Conservation (phyloP, 2,888 invertebrate genomes). For the Rhodophaea formosa region DNA sequence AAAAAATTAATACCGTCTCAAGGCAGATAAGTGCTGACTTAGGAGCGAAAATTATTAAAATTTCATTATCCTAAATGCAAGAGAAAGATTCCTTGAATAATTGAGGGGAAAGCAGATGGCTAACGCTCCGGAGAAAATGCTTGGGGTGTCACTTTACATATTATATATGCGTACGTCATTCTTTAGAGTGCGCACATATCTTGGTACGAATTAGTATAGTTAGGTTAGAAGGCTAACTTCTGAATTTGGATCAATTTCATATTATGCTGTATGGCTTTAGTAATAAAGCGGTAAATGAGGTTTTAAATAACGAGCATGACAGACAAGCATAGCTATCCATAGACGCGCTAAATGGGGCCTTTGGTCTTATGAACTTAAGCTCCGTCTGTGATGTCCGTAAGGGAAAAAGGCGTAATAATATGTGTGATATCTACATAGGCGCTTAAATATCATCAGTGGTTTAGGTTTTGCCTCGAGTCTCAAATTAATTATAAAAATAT, state of each 20-base stretch:
- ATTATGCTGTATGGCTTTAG: background rate
- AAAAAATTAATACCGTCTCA: slow-evolving; percentile 39
- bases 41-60: slow-evolving; percentile 59
- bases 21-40: slow-evolving; percentile 48
- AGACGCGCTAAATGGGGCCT: too few species aligned
- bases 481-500: too few species aligned
- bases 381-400: too few species aligned
- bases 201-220: background rate
- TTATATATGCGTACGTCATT: slow-evolving; percentile 19
- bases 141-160: slow-evolving; percentile 36
- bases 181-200: slow-evolving; percentile 11
- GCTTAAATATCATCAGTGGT: too few species aligned
- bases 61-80: slow-evolving; percentile 68
- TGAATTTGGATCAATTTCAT: background rate
- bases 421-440: too few species aligned
- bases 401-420: too few species aligned
- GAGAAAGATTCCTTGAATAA: slow-evolving; percentile 67
- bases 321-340: too few species aligned
- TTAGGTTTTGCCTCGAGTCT: too few species aligned
- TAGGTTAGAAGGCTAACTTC: background rate
- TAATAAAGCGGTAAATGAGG: background rate
- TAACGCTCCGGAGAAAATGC: slow-evolving; percentile 23
- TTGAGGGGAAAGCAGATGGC: slow-evolving; percentile 52
- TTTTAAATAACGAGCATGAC: background rate
- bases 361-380: too few species aligned